Evolutionary conservation across 2,113 vertebrate genomes (phyloP), one percentile per base, ranked within the genome.

Genomic region (Paracanthobrama guichenoti): DNA sequence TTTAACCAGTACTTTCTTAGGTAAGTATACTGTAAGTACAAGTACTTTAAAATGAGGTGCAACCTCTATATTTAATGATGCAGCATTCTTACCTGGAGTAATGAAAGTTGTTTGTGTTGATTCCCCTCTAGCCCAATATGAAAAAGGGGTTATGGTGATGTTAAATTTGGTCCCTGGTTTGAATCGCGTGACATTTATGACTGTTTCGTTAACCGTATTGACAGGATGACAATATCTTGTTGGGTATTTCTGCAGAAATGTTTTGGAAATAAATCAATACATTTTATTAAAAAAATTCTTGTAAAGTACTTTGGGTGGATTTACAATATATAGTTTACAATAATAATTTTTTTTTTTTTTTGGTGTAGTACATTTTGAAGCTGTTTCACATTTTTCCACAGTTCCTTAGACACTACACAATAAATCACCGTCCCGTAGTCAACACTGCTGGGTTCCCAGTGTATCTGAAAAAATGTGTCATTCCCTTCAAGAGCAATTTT

Each of bases 371-470:
- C 48, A 53, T 77, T 73, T 8, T 53, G 44, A 46, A 66, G 22
- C 4, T 46, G 62, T 28, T 71, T 24, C n/a, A 24, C 11, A 57
- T 26, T 16, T 57, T 31, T 12, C 24, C 14, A 72, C 55, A 93
- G 75, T 83, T 48, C 31, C 22, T 88, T 90, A 59, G 93, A 92
- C 87, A 91, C 88, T 48, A 95, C 88, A 6, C 90, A 94, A 88
- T 94, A 95, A 76, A 94, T 93, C 82, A 94, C 88, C 24, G 55
- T 73, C 74, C 93, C 95, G 90, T 93, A 94, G 22, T 94, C 93
- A 83, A 93, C 91, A 0, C 77, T 79, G 75, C 90, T 89, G 24
- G 88, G 85, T 31, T 88, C 89, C 94, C 95, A 95, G 60, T 86
- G 67, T 20, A 95, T 79, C 24, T 76, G 84, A 74, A 95, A 94